These are phyloP conservation scores for Yponomeuta sedellus DNA, from an alignment of 2,888 invertebrate genomes.

Conservation along the genomic window DNA sequence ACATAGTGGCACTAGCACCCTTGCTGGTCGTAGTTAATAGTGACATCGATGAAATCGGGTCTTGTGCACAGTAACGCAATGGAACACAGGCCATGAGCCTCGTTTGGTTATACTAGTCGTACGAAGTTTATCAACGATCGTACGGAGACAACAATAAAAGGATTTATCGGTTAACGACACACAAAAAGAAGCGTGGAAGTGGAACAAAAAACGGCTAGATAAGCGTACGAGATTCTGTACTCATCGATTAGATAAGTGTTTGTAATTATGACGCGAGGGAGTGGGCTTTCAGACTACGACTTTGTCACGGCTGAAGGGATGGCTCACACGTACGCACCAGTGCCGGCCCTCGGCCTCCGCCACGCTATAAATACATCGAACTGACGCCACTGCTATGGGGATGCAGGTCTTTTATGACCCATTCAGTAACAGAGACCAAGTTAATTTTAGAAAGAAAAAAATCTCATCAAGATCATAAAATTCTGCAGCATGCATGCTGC, in stretches of 20 bases:
- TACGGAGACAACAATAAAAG: background rate
- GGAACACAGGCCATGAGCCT: background rate
- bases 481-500: no score
- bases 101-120: background rate
- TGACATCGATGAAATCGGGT: no score
- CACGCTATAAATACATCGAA: slow-evolving; percentile 14
- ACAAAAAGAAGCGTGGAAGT: slow-evolving; percentile 1
- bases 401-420: background rate
- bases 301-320: slow-evolving; percentile 51
- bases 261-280: slow-evolving; percentile 20
- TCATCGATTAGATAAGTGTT: background rate
- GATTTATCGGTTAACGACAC: slow-evolving; percentile 11
- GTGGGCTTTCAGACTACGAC: slow-evolving; percentile 25
- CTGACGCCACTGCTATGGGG: slow-evolving; percentile 1
- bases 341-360: background rate
- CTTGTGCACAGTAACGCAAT: no score
- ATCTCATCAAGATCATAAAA: no score
- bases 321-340: slow-evolving; percentile 31
- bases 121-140: background rate
- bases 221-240: background rate
- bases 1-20: no score
- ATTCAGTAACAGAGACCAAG: background rate
- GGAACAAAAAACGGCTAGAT: background rate
- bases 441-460: background rate
- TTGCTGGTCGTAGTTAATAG: no score